These are phyloP conservation scores for Drosophila melanica DNA, from an alignment of 1,140 invertebrate species.

Conservation along the genomic window DNA sequence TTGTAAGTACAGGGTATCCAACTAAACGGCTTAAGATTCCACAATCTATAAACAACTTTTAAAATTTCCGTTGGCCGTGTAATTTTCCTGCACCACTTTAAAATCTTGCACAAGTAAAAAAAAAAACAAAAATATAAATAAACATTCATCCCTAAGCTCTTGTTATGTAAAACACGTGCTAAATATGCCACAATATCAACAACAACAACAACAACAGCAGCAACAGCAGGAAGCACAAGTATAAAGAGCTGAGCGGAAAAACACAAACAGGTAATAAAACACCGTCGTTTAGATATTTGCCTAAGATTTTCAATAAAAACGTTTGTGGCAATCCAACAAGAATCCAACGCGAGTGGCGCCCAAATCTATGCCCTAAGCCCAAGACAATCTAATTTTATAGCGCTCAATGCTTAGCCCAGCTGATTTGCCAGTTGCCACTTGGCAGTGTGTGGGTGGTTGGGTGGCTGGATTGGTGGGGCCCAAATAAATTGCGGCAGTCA, in stretches of 20 bases:
- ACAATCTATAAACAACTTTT: background rate
- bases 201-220: background rate
- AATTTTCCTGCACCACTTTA: background rate
- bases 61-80: background rate
- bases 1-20: background rate
- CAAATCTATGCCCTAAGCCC: conserved; percentile 71
- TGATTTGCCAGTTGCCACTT: conserved; percentile 43
- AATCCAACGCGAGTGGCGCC: conserved; percentile 26
- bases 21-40: background rate
- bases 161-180: conserved; percentile 57
- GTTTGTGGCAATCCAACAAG: conserved; percentile 55
- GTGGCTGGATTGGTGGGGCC: background rate
- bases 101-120: background rate
- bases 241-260: conserved; percentile 8
- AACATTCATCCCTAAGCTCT: conserved; percentile 18
- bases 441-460: background rate
- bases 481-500: conserved; percentile 75
- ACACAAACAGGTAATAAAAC: conserved; percentile 75
- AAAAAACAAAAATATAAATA: background rate
- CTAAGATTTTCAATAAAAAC: conserved; percentile 79
- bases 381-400: conserved; percentile 79
- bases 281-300: conserved; percentile 74
- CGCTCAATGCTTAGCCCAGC: conserved; percentile 27
- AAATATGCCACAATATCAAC: conserved; percentile 45
- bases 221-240: background rate